Percentiles rank a stretch among this genome's conserved stretches.
Conservation (phyloP, 2,888 invertebrate genomes). For the Drosophila picticornis region DNA sequence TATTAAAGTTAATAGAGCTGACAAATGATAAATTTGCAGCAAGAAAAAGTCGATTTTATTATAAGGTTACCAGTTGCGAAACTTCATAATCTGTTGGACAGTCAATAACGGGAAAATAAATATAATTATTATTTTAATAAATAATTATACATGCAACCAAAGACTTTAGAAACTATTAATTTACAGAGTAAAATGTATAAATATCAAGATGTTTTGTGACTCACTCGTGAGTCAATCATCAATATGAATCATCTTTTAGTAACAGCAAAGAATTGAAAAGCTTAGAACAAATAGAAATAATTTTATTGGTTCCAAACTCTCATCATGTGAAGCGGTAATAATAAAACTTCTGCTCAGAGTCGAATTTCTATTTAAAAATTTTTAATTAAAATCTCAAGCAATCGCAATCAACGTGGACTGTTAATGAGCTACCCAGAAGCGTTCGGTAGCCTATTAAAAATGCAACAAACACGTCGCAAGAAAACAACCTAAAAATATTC, state of each 20-base stretch:
- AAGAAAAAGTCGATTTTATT: neutral
- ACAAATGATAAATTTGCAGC: conserved; percentile 16
- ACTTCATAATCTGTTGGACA: neutral
- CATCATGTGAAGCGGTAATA: neutral
- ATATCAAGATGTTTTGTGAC: neutral
- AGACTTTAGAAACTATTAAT: neutral
- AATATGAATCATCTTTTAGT: neutral
- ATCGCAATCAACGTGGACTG: conserved; percentile 55
- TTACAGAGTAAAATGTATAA: neutral
- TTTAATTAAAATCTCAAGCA: conserved; percentile 64
- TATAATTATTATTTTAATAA: neutral
- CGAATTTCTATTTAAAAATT: conserved; percentile 8
- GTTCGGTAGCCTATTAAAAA: conserved; percentile 72
- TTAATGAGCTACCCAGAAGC: conserved; percentile 67
- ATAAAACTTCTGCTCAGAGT: neutral
- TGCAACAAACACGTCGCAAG: conserved; percentile 71
- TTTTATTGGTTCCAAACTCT: neutral
- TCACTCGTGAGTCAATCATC: neutral
- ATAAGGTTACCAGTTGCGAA: neutral
- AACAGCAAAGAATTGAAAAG: neutral
- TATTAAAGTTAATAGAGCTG: conserved; percentile 27
- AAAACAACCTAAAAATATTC: conserved; percentile 40
- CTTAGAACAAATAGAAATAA: neutral
- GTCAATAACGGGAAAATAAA: neutral
- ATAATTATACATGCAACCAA: neutral